These are phyloP conservation scores for Monopterus albus DNA, from an alignment of 2,113 vertebrate genomes.

Conservation along the genomic window DNA sequence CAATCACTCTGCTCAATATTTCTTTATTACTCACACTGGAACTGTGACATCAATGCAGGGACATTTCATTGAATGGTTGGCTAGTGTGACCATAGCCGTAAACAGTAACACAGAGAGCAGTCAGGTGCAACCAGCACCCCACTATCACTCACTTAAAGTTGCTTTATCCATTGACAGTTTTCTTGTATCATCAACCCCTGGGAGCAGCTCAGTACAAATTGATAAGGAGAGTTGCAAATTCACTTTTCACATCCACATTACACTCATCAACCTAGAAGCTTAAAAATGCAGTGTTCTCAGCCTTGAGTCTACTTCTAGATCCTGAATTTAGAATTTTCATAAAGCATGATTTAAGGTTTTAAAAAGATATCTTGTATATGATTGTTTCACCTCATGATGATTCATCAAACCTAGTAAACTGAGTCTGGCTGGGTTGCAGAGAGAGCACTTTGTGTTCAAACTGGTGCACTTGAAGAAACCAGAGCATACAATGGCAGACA, in stretches of 20 bases:
- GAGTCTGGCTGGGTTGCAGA: neutral
- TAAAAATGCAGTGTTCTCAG: neutral
- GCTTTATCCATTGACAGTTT: neutral
- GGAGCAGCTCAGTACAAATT: conserved; percentile 1
- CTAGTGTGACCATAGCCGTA: neutral
- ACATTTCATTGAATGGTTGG: neutral
- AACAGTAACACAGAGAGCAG: neutral
- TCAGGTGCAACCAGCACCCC: neutral
- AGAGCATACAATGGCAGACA: conserved; percentile 37
- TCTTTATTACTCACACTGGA: too few species aligned
- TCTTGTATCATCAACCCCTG: neutral
- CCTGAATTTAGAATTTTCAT: too few species aligned
- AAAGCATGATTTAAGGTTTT: neutral
- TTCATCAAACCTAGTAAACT: too few species aligned
- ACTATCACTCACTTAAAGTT: neutral
- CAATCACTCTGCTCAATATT: neutral
- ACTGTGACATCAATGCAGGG: neutral
- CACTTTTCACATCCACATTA: conserved; percentile 4
- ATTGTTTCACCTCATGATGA: too few species aligned
- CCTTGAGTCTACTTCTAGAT: neutral
- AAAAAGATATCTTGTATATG: neutral
- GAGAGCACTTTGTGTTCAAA: neutral
- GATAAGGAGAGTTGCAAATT: conserved; percentile 1
- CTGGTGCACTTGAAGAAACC: neutral
- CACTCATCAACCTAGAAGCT: neutral